Conservation (phyloP, 2,888 invertebrate species). For the Yponomeuta cagnagella region DNA sequence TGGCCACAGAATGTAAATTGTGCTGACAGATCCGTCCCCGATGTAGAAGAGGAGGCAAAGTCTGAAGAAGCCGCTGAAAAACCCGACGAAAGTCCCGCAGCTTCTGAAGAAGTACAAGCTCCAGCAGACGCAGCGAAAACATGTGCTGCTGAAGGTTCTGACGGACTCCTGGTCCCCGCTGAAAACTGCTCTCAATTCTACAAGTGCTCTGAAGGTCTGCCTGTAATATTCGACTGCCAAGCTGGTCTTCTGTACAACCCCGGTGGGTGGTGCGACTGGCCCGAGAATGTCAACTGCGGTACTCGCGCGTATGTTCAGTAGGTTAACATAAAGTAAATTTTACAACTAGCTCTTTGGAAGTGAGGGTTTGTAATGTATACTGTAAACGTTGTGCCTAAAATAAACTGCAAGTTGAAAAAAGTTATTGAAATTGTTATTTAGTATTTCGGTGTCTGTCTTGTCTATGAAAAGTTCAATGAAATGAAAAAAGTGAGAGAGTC, state of each 20-base stretch:
- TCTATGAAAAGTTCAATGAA: too few species aligned
- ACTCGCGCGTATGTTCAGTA: neutral
- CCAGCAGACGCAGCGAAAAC: conserved; percentile 53
- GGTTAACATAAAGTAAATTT: too few species aligned
- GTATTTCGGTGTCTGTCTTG: too few species aligned
- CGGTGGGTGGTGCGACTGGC: conserved; percentile 71
- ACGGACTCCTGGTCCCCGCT: conserved; percentile 71
- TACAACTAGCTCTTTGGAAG: too few species aligned
- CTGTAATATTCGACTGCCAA: conserved; percentile 71
- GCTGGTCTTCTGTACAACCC: conserved; percentile 67
- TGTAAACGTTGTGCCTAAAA: too few species aligned
- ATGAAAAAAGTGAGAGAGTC: too few species aligned
- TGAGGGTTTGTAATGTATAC: too few species aligned
- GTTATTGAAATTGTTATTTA: too few species aligned
- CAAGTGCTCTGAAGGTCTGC: conserved; percentile 77
- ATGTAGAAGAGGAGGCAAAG: neutral
- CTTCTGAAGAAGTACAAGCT: neutral
- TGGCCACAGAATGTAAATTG: conserved; percentile 70
- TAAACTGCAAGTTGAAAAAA: too few species aligned
- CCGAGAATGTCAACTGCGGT: conserved; percentile 72
- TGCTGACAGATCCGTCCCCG: conserved; percentile 34
- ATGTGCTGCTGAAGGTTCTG: conserved; percentile 50
- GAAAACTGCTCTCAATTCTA: conserved; percentile 78
- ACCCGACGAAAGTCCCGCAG: neutral
- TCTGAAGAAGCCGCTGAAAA: neutral